Evolutionary conservation across 2,113 vertebrate genomes (phyloP), one percentile per base, ranked within the genome.

Genomic region (Mormoops blainvillei): DNA sequence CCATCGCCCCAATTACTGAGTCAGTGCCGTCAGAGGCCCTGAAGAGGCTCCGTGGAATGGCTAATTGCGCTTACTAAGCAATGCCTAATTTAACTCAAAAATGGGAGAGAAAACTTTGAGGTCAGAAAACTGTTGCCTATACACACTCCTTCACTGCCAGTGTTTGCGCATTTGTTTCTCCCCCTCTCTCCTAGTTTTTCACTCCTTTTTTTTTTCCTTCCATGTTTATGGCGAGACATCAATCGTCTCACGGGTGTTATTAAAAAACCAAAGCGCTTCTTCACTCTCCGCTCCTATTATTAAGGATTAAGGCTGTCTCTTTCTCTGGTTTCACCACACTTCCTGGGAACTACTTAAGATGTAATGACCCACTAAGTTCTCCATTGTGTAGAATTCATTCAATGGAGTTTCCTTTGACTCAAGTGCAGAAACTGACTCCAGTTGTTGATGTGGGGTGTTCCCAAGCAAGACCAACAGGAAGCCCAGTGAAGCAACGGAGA

Each of bases 391-490:
- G 38, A 73, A 92, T 77, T 43, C 71, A 85, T 22, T 73, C 91
- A 11, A 7, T 7, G 28, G 31, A 41, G 71, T 89, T 95, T 85
- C 68, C 61, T 94, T 83, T 61, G n/a, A 91, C 63, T 87, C 67
- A 50, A 88, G 96, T 13, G 67, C 33, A 88, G 82, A 96, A 87
- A 89, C 7, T 41, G 61, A 96, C 71, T 78, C 94, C 73, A 33
- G 50, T 88, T 71, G 58, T 82, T 4, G 4, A 81, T 15, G 15
- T 48, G 22, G 45, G 33, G 28, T 78, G 14, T 82, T 86, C 82
- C 63, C 50, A 70, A 91, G 78, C 31, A 76, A 96, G 95, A 89
- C 93, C 89, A 94, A 96, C 91, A 95, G 93, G 82, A 97, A 97
- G 63, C 78, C 89, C 41, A 3, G n/a, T 65, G 52, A 68, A 43